Evolutionary conservation across 2,888 invertebrate genomes (phyloP), one percentile per base, ranked within the genome.

Genomic region (Noctua janthina): DNA sequence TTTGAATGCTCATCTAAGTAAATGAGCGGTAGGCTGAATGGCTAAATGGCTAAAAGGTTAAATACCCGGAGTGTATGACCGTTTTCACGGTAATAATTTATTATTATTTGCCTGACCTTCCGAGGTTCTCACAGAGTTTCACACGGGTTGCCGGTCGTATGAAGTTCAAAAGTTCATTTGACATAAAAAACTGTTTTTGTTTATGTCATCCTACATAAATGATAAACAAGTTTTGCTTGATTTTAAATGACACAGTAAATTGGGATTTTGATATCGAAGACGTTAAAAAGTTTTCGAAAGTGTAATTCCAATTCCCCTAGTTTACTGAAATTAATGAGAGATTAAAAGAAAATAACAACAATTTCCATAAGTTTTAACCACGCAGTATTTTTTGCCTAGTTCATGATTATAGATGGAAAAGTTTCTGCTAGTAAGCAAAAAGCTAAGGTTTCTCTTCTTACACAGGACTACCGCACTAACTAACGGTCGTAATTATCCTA

Each of bases 111-210:
- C 78, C 64, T 67, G 81, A 82, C 85, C 88, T 84, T 75, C 80
- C 54, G 20, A 51, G 1, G 51, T 87, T 86, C 81, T 67, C 88
- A 84, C 75, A 75, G 64, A 17, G 67, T 43, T 87, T 78, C 83
- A 82, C 74, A 68, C 62, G 83, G 39, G 4, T 46, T 46, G 46
- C 35, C 64, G 46, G 78, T 87, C 72, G 83, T 74, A 5, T 66
- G 59, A 78, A 87, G 87, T 83, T 84, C 87, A 84, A 84, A 84
- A 76, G 80, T 79, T 73, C 68, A 73, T 76, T 77, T 68, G 13
- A 23, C 17, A 39, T 67, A 54, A 59, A 77, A 77, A 66, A 43
- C 39, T 29, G 54, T 66, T 76, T 51, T 46, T 72, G n/a, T 72
- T 67, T 67, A 46, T 66, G 49, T 82, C 29, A 23, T 54, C 10